A percentile compares a stretch with the other conserved stretches of the same genome.
Conservation (phyloP, 2,113 vertebrate genomes). For the Boleophthalmus pectinirostris region DNA sequence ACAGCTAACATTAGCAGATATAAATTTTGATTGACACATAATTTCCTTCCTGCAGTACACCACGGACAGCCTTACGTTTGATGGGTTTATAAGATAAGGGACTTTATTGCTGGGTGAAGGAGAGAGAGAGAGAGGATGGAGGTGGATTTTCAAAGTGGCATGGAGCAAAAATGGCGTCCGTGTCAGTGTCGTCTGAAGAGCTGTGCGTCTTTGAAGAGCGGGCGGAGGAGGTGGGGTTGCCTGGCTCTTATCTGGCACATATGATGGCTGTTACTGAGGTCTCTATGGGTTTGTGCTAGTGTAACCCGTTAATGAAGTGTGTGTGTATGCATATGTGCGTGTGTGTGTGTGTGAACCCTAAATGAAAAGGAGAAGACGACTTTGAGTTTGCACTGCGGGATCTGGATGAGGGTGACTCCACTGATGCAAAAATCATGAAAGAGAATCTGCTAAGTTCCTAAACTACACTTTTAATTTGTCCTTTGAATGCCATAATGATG, state of each 20-base stretch:
- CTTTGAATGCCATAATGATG: neutral
- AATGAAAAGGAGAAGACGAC: conserved; percentile 31
- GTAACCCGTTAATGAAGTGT: conserved; percentile 62
- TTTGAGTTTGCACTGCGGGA: conserved; percentile 21
- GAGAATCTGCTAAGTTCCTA: conserved; percentile 2
- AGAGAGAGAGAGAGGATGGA: conserved; percentile 12
- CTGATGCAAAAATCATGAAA: conserved; percentile 8
- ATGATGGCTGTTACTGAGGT: conserved; percentile 65
- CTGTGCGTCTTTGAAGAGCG: conserved; percentile 60
- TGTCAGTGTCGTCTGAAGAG: conserved; percentile 64
- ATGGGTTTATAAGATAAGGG: conserved; percentile 70
- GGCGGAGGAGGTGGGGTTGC: conserved; percentile 50
- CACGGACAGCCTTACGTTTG: conserved; percentile 62
- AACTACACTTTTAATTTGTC: conserved; percentile 1
- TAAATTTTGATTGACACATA: conserved; percentile 74
- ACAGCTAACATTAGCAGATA: conserved; percentile 63
- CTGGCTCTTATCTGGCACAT: conserved; percentile 59
- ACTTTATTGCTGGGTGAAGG: conserved; percentile 42
- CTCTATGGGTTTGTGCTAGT: conserved; percentile 43
- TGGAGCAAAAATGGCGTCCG: conserved; percentile 56
- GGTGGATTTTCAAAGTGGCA: conserved; percentile 64
- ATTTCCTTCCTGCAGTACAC: conserved; percentile 65
- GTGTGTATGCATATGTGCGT: conserved; percentile 11
- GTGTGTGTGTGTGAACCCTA: conserved; percentile 4
- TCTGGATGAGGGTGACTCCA: neutral